These are phyloP conservation scores for Gymnoscelis rufifasciata DNA, from an alignment of 2,888 invertebrate genomes.

Conservation along the genomic window DNA sequence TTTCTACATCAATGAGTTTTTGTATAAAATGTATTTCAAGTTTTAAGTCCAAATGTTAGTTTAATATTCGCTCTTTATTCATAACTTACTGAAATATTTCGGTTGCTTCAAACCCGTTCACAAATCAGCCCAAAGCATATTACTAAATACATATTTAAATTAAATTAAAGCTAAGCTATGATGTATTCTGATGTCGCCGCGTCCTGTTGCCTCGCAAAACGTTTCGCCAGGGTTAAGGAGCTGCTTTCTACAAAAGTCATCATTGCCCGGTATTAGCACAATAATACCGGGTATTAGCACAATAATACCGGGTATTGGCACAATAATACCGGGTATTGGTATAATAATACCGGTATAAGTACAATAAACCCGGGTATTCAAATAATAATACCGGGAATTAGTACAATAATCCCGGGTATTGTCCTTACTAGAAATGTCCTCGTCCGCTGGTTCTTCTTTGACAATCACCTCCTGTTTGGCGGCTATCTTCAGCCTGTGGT, in stretches of 20 bases:
- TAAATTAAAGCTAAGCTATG: neutral
- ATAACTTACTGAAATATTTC: neutral
- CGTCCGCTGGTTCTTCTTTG: conserved; percentile 57
- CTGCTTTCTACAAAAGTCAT: neutral
- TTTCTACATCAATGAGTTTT: no score
- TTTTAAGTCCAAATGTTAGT: no score
- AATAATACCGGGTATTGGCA: conserved; percentile 12
- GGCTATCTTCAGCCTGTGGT: conserved; percentile 27
- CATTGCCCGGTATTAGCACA: neutral
- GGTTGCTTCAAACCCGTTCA: neutral
- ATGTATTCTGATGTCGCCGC: conserved; percentile 11
- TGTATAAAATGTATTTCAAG: no score
- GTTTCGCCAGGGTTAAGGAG: conserved; percentile 11
- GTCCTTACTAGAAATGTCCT: conserved; percentile 40
- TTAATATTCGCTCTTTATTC: no score
- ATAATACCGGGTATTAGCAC: no score
- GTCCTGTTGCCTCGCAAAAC: conserved; percentile 9
- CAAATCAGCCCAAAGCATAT: neutral
- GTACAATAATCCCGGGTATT: neutral
- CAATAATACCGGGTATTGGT: conserved; percentile 6
- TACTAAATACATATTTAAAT: neutral
- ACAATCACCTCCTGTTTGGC: conserved; percentile 61
- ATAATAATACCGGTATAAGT: no score
- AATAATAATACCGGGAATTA: no score
- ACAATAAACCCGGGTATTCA: neutral